phyloP scores from a whole-genome alignment of 2,797 vertebrate genomes.

The Meda fulgida region DNA sequence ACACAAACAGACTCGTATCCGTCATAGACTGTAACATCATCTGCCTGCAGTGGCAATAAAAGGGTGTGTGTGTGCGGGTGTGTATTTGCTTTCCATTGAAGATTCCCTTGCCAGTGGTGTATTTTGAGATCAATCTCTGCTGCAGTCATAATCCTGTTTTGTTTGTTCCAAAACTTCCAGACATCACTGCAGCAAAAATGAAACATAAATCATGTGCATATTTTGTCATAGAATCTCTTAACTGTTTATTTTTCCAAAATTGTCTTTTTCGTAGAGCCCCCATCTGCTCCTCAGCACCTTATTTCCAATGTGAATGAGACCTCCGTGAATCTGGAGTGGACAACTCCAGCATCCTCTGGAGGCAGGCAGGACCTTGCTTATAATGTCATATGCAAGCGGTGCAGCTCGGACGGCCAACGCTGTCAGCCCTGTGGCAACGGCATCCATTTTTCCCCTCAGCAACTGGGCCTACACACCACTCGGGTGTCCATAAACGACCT shows the following conservation, averaged over 20 bases:
- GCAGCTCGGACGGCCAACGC: conserved; percentile 77
- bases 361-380: conserved; percentile 88
- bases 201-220: conserved; percentile 33
- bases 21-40: conserved; percentile 34
- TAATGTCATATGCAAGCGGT: conserved; percentile 90
- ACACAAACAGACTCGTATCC: conserved; percentile 6
- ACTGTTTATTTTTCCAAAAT: not conserved
- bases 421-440: conserved; percentile 89
- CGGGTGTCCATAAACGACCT: conserved; percentile 95
- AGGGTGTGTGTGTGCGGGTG: conserved; percentile 34
- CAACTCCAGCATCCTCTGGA: conserved; percentile 83
- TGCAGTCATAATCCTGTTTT: conserved; percentile 42
- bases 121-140: conserved; percentile 44
- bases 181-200: conserved; percentile 11
- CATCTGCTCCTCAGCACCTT: conserved; percentile 91
- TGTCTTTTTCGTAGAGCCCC: conserved; percentile 82
- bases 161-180: conserved; percentile 41
- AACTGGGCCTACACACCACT: conserved; percentile 82
- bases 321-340: conserved; percentile 97
- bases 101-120: conserved; percentile 41
- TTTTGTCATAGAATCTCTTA: conserved; percentile 28
- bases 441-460: conserved; percentile 90
- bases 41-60: conserved; percentile 42
- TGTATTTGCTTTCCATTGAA: conserved; percentile 45
- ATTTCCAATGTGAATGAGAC: conserved; percentile 98